These are phyloP conservation scores for Pogonomyrmex californicus DNA, from an alignment of 1,140 invertebrate species.

Conservation along the genomic window DNA sequence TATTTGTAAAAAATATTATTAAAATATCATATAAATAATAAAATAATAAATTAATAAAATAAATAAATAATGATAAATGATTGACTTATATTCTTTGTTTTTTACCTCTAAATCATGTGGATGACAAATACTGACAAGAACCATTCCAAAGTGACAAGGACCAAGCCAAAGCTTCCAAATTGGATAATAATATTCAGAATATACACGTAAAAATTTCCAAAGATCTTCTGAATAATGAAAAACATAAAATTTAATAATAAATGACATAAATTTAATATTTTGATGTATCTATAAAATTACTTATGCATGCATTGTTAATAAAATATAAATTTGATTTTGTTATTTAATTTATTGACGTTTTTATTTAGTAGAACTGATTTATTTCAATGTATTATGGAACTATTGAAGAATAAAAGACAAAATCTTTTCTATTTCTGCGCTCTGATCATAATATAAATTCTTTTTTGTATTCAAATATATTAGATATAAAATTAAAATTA, in stretches of 20 bases:
- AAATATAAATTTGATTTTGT: neutral
- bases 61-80: neutral
- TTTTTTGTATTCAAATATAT: neutral
- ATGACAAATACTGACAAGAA: neutral
- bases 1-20: neutral
- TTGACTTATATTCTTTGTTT: neutral
- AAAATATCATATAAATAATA: neutral
- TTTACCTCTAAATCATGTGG: slow-evolving; percentile 30
- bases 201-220: neutral
- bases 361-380: neutral
- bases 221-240: neutral
- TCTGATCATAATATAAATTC: neutral
- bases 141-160: neutral
- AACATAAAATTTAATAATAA: neutral
- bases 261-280: neutral
- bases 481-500: neutral
- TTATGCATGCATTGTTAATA: neutral
- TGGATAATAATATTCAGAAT: slow-evolving; percentile 4
- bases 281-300: neutral
- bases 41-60: neutral
- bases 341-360: neutral
- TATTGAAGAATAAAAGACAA: neutral
- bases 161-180: neutral
- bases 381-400: neutral
- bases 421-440: neutral